Evolutionary conservation across 2,888 invertebrate species (phyloP).

Genomic region (Agriotes lineatus): DNA sequence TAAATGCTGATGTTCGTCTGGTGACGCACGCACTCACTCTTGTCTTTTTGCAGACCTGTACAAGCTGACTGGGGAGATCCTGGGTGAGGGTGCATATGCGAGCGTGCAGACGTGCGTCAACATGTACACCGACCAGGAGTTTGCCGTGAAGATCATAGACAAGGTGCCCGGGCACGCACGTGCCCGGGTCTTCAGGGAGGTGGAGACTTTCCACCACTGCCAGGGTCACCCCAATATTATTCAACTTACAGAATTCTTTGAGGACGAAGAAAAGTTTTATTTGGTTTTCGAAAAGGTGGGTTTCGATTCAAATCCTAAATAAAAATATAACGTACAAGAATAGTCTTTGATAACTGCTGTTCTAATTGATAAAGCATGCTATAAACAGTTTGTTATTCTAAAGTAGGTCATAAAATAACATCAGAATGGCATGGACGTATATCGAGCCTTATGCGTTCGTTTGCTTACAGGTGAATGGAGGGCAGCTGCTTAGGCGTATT

Average conservation of each 20-base stretch:
- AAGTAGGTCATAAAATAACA: too few relatives aligned
- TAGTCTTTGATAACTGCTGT: background rate
- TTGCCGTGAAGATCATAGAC: conserved; percentile 97
- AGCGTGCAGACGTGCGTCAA: conserved; percentile 95
- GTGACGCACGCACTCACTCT: background rate
- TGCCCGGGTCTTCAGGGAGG: conserved; percentile 95
- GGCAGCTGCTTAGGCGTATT: conserved; percentile 93
- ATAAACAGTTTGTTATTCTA: background rate
- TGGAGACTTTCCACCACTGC: conserved; percentile 99
- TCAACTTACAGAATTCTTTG: conserved; percentile 96
- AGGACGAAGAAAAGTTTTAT: conserved; percentile 97
- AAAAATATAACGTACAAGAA: too few relatives aligned
- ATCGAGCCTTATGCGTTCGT: too few relatives aligned
- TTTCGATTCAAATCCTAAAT: too few relatives aligned
- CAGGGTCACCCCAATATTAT: conserved; percentile 98
- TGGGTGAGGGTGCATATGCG: conserved; percentile 97
- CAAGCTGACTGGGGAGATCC: conserved; percentile 92
- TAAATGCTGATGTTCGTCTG: background rate
- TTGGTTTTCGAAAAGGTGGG: conserved; percentile 94
- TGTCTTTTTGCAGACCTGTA: conserved; percentile 82
- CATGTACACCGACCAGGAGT: conserved; percentile 92
- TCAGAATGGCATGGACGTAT: too few relatives aligned
- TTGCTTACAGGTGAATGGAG: conserved; percentile 81
- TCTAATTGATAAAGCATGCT: too few relatives aligned
- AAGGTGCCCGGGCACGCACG: conserved; percentile 95